A percentile compares a stretch with the other conserved stretches of the same genome.
Conservation (phyloP, 2,888 invertebrate species). For the Listrodromus nycthemerus region DNA sequence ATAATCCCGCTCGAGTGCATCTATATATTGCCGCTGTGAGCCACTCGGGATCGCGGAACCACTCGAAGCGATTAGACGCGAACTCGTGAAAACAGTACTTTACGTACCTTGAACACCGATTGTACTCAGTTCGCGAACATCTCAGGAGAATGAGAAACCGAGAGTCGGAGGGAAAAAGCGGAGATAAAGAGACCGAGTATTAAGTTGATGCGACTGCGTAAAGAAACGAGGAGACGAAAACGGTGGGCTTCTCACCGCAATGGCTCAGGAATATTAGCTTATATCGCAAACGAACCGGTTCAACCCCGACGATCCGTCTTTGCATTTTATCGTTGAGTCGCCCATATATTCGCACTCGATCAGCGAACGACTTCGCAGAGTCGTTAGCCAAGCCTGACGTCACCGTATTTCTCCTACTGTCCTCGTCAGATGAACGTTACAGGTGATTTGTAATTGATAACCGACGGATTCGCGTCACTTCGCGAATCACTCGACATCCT, state of each 20-base stretch:
- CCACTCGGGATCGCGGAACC: constrained; percentile 11
- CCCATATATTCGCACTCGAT: background rate
- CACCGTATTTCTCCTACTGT: constrained; percentile 37
- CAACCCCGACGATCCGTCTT: constrained; percentile 7
- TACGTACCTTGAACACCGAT: constrained; percentile 31
- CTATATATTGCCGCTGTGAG: constrained; percentile 19
- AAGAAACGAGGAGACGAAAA: constrained; percentile 32
- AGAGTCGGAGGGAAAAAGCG: constrained; percentile 40
- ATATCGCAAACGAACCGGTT: constrained; percentile 45
- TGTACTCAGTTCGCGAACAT: constrained; percentile 45
- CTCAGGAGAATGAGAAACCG: constrained; percentile 30
- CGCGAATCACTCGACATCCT: background rate
- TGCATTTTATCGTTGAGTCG: background rate
- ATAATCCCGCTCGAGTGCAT: constrained; percentile 49
- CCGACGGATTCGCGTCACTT: constrained; percentile 32
- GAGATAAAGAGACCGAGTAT: constrained; percentile 30
- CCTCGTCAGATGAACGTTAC: constrained; percentile 11
- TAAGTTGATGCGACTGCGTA: constrained; percentile 45
- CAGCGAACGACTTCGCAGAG: constrained; percentile 46
- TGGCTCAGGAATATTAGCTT: constrained; percentile 54
- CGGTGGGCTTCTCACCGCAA: constrained; percentile 54
- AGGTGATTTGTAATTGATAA: constrained; percentile 57
- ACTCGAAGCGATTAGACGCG: constrained; percentile 53
- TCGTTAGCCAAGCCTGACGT: constrained; percentile 38
- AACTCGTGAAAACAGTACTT: constrained; percentile 40